These are phyloP conservation scores for Ceratotherium simum DNA, from an alignment of 2,113 vertebrate species.

Conservation along the genomic window DNA sequence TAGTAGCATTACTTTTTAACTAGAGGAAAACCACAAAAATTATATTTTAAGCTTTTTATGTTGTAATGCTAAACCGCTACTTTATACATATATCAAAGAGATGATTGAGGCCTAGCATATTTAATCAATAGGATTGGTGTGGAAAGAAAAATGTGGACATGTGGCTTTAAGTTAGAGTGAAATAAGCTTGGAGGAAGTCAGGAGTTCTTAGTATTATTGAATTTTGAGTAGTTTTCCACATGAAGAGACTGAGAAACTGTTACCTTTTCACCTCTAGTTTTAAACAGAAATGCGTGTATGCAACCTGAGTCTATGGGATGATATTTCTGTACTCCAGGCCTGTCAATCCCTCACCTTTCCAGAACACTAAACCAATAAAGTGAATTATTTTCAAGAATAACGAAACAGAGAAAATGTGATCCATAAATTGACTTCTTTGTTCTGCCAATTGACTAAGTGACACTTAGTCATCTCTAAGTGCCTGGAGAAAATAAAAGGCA, in stretches of 20 bases:
- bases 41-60: background rate
- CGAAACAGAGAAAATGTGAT: constrained; percentile 83
- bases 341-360: constrained; percentile 83
- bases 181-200: background rate
- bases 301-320: constrained; percentile 69
- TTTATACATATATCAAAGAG: background rate
- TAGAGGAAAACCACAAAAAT: background rate
- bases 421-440: constrained; percentile 86
- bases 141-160: background rate
- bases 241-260: constrained; percentile 56
- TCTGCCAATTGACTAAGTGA: constrained; percentile 86
- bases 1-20: background rate
- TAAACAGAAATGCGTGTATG: constrained; percentile 54
- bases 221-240: constrained; percentile 63
- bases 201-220: background rate
- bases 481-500: constrained; percentile 84
- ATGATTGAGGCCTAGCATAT: background rate
- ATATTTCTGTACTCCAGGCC: constrained; percentile 72
- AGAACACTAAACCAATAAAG: constrained; percentile 81
- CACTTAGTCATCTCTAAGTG: constrained; percentile 85
- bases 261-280: constrained; percentile 78
- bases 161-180: constrained; percentile 28
- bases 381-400: constrained; percentile 84
- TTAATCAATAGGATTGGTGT: background rate
- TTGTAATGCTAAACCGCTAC: background rate